Percentiles rank a stretch among this genome's conserved stretches.
These are phyloP conservation scores for Schizothorax lantsangensis DNA, from an alignment of 2,797 vertebrate species.

Conservation along the genomic window DNA sequence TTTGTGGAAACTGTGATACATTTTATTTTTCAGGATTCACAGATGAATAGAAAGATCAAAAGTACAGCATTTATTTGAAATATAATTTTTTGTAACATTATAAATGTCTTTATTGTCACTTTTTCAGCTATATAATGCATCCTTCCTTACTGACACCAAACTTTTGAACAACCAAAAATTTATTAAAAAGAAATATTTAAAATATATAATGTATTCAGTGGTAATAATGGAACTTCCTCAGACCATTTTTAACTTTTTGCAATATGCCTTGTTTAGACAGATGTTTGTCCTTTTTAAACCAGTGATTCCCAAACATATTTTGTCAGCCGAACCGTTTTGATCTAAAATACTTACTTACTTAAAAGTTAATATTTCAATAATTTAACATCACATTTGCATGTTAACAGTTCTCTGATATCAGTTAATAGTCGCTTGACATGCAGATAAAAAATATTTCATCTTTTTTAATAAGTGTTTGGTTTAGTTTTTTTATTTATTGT, in stretches of 20 bases:
- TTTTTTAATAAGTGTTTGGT: background rate
- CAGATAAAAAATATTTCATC: background rate
- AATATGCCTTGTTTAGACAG: background rate
- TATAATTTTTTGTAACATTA: background rate
- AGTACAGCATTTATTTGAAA: background rate
- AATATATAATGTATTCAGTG: background rate
- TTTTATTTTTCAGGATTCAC: background rate
- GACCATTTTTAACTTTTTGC: background rate
- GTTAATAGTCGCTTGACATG: background rate
- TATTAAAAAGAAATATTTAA: background rate
- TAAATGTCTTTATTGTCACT: background rate
- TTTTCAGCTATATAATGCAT: background rate
- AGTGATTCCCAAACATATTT: background rate
- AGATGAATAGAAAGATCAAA: background rate
- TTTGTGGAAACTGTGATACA: background rate
- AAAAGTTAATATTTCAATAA: background rate
- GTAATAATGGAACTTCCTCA: background rate
- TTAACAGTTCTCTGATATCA: background rate
- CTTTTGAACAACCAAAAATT: background rate
- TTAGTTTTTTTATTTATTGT: fast-evolving
- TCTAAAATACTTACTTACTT: background rate
- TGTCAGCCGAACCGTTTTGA: background rate
- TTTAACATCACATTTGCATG: background rate
- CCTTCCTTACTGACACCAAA: background rate
- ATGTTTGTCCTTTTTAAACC: background rate